These are phyloP conservation scores for Apomyelois bistriatella DNA, from an alignment of 2,888 invertebrate genomes.

Conservation along the genomic window DNA sequence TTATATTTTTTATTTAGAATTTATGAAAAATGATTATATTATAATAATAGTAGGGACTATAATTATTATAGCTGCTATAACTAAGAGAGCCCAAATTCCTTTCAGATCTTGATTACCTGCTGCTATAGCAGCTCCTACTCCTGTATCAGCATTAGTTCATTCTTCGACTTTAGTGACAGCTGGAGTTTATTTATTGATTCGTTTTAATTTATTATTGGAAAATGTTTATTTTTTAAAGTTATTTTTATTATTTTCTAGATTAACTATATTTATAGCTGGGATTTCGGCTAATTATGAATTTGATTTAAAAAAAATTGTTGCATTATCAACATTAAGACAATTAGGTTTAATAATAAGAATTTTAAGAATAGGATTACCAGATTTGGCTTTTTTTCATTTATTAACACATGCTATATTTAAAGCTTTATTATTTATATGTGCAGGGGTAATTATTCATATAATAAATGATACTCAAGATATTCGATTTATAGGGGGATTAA, in stretches of 20 bases:
- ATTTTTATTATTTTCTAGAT: conserved; percentile 75
- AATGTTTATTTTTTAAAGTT: conserved; percentile 58
- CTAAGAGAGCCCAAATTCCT: conserved; percentile 90
- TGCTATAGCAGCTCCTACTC: conserved; percentile 87
- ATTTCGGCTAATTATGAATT: conserved; percentile 82
- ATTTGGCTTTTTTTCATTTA: conserved; percentile 63
- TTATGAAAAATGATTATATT: conserved; percentile 51
- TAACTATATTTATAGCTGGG: conserved; percentile 82
- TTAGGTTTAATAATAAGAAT: conserved; percentile 86
- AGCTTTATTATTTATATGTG: conserved; percentile 80
- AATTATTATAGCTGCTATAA: too few relatives aligned
- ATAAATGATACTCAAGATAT: conserved; percentile 83
- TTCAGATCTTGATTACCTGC: conserved; percentile 87
- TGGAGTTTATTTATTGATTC: conserved; percentile 86
- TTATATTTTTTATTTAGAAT: conserved; percentile 76
- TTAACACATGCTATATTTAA: conserved; percentile 84
- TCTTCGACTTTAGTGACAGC: conserved; percentile 90
- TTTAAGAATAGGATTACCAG: conserved; percentile 74
- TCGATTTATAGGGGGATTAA: conserved; percentile 79
- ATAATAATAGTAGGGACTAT: too few relatives aligned
- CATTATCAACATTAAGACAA: conserved; percentile 87
- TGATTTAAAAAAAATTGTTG: conserved; percentile 90
- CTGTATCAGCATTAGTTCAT: conserved; percentile 87
- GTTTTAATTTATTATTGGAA: conserved; percentile 78
- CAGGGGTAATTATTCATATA: conserved; percentile 84